phyloP scores from a whole-genome alignment of 2,113 vertebrate species.

The Heliornis fulica region DNA sequence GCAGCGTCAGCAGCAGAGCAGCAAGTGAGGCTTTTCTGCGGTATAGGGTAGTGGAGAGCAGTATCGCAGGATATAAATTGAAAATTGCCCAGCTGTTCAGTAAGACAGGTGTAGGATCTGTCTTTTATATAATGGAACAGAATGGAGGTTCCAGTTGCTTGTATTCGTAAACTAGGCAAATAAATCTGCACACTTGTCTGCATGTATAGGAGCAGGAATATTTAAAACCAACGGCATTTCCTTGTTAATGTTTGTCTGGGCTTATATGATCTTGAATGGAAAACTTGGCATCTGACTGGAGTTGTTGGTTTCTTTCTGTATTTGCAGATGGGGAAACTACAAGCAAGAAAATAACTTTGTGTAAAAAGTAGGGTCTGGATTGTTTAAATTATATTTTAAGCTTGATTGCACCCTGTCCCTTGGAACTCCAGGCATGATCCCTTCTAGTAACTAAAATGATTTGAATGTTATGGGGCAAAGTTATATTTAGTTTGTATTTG shows the following conservation, averaged over 20 bases:
- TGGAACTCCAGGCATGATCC: constrained; percentile 61
- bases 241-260: background rate
- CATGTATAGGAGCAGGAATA: constrained; percentile 33
- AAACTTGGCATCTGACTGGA: background rate
- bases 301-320: background rate
- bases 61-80: constrained; percentile 57
- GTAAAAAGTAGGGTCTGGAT: constrained; percentile 22
- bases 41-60: constrained; percentile 9
- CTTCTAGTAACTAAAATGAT: constrained; percentile 57
- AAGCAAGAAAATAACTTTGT: background rate
- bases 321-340: background rate
- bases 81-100: constrained; percentile 70
- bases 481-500: constrained; percentile 63
- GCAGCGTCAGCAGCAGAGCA: constrained; percentile 18
- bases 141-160: constrained; percentile 69
- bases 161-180: constrained; percentile 52
- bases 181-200: constrained; percentile 69
- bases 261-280: background rate
- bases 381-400: constrained; percentile 58
- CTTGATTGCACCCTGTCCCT: constrained; percentile 47
- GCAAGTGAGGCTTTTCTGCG: constrained; percentile 32
- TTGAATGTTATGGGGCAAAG: constrained; percentile 58
- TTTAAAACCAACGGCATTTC: constrained; percentile 33
- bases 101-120: constrained; percentile 67
- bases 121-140: constrained; percentile 60